Evolutionary conservation across 2,888 invertebrate genomes (phyloP), one percentile per base, ranked within the genome.

Genomic region (Caenorhabditis sp.): DNA sequence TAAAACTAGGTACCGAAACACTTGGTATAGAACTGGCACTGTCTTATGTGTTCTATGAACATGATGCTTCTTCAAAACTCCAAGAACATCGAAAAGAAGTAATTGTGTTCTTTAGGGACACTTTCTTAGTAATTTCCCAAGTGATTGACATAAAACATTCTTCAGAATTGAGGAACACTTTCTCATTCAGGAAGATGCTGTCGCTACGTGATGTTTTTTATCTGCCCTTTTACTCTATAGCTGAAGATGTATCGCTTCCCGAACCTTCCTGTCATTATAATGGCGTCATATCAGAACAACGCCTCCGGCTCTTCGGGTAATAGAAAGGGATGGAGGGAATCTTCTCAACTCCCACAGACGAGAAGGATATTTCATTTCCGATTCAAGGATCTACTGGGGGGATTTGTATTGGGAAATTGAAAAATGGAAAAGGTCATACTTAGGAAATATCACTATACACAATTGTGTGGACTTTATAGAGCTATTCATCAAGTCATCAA

Each of bases 221-320:
- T 24, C 26, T n/a, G 28, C n/a, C 26, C 47, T 26, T 38, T 41
- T 41, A 14, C 16, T 4, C 10, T 44, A 10, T 3, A n/a, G 10
- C 28, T 44, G 6, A 28, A 28, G 47, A 31, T 41, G 44, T 16
- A 26, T 68, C 54, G 38, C 54, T 68, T 68, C 68, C 35, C 26
- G 28, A 49, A 31, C 47, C 54, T 68, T 68, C 68, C 68, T 68
- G 68, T 38, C 54, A 54, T 68, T 68, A 68, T 68, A 54, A 51
- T 68, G 68, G 68, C 68, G 68, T 68, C 68, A 68, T 68, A 68
- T 68, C 54, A 68, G 54, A n/a, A 68, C 54, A 35, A 68, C 68
- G 68, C 51, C 54, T 68, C 54, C 49, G 66, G 47, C 49, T 51
- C 26, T 63, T 63, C 28, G 24, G 44, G n/a, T 16, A 26, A 28